Conservation (phyloP, 2,888 invertebrate species). For the Odontothrips loti region DNA sequence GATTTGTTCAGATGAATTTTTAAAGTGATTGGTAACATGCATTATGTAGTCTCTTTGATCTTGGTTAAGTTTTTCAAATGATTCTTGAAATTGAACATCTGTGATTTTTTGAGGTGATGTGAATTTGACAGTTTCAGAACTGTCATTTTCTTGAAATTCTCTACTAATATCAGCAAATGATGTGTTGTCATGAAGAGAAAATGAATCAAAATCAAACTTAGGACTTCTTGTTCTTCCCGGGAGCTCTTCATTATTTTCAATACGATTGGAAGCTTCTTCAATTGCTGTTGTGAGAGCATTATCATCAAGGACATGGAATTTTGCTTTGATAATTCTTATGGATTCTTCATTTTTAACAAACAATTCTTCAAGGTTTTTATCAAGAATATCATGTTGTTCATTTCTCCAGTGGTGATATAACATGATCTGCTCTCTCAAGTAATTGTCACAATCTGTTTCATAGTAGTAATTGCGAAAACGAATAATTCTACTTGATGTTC, state of each 20-base stretch:
- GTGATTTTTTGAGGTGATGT: conserved; percentile 31
- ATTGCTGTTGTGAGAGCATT: conserved; percentile 14
- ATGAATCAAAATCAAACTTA: too few relatives aligned
- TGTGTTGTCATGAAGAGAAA: too few relatives aligned
- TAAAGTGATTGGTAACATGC: not conserved
- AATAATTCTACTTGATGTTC: not conserved
- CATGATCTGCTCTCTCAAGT: conserved; percentile 38
- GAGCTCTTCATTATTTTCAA: not conserved
- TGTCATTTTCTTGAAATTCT: too few relatives aligned
- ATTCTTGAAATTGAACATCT: conserved; percentile 30
- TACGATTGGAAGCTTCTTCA: not conserved
- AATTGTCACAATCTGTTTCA: conserved; percentile 35
- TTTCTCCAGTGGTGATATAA: conserved; percentile 40
- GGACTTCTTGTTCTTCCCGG: not conserved
- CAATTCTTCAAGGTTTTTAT: not conserved
- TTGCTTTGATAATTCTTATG: not conserved
- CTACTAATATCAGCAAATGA: too few relatives aligned
- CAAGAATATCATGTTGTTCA: conserved; percentile 36
- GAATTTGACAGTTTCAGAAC: not conserved
- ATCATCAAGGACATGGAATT: conserved; percentile 25
- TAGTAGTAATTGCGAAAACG: conserved; percentile 28
- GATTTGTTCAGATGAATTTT: conserved; percentile 28
- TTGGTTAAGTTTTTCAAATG: conserved; percentile 34
- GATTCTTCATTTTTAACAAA: conserved; percentile 21
- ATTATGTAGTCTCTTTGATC: conserved; percentile 32